phyloP scores from a whole-genome alignment of 2,888 invertebrate genomes.

The Caenorhabditis uteleia region DNA sequence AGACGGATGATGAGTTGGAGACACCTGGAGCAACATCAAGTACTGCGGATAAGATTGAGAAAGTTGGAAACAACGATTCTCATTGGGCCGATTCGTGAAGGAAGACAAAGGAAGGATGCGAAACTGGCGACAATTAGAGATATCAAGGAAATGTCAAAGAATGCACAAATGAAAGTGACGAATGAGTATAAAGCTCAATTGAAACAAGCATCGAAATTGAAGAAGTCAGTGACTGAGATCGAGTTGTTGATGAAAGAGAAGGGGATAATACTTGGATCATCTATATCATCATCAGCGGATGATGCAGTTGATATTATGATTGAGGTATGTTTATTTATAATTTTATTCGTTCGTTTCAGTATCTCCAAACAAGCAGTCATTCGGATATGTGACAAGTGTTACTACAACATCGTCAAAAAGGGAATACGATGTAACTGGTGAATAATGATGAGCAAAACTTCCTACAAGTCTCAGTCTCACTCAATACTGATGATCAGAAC shows the following conservation, averaged over 20 bases:
- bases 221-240: constrained; percentile 10
- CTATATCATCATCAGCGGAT: constrained; percentile 8
- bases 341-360: not conserved
- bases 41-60: not conserved
- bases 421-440: constrained; percentile 6
- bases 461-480: constrained; percentile 21
- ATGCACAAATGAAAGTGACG: too few relatives aligned
- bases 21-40: too few relatives aligned
- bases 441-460: constrained; percentile 31
- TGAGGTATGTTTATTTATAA: not conserved
- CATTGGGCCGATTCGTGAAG: constrained; percentile 7
- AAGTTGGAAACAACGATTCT: constrained; percentile 11
- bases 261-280: constrained; percentile 10
- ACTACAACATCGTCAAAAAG: constrained; percentile 7
- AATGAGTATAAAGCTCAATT: constrained; percentile 8
- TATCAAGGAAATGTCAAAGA: too few relatives aligned
- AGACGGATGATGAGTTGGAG: too few relatives aligned
- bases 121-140: too few relatives aligned
- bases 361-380: constrained; percentile 11
- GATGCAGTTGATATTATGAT: constrained; percentile 36
- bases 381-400: constrained; percentile 19
- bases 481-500: constrained; percentile 8
- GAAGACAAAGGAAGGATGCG: too few relatives aligned
- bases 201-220: constrained; percentile 26
- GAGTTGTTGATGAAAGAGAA: constrained; percentile 20